Conservation (phyloP, 2,113 vertebrate species). For the Candoia aspera region DNA sequence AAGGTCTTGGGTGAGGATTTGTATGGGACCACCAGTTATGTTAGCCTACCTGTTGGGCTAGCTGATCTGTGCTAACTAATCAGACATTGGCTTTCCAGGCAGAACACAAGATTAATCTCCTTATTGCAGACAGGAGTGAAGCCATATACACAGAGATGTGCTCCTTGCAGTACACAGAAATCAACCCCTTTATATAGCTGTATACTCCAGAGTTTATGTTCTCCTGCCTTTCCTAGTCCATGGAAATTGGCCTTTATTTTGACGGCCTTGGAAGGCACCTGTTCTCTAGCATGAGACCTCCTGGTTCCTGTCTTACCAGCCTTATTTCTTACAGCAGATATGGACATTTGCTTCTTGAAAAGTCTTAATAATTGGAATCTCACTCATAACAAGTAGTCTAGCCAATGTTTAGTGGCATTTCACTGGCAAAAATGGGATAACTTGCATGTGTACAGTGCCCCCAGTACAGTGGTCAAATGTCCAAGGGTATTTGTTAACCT, state of each 20-base stretch:
- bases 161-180: neutral
- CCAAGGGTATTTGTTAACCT: neutral
- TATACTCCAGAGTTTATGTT: neutral
- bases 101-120: neutral
- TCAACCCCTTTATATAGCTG: neutral
- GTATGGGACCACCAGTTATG: neutral
- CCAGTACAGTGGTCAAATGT: neutral
- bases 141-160: neutral
- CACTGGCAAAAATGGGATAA: neutral
- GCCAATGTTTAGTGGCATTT: conserved; percentile 18
- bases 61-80: neutral
- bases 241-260: neutral
- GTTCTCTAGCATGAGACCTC: neutral
- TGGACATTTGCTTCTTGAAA: neutral
- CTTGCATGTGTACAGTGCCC: neutral
- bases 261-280: neutral
- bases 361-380: neutral
- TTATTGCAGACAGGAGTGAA: neutral
- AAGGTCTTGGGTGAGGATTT: neutral
- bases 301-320: neutral
- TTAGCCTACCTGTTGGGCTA: neutral
- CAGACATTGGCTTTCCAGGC: neutral
- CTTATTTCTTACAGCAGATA: neutral
- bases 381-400: neutral
- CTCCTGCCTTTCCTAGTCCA: neutral